A percentile compares a stretch with the other conserved stretches of the same genome.
phyloP scores from a whole-genome alignment of 2,113 vertebrate genomes.

The Cyrtonyx montezumae region DNA sequence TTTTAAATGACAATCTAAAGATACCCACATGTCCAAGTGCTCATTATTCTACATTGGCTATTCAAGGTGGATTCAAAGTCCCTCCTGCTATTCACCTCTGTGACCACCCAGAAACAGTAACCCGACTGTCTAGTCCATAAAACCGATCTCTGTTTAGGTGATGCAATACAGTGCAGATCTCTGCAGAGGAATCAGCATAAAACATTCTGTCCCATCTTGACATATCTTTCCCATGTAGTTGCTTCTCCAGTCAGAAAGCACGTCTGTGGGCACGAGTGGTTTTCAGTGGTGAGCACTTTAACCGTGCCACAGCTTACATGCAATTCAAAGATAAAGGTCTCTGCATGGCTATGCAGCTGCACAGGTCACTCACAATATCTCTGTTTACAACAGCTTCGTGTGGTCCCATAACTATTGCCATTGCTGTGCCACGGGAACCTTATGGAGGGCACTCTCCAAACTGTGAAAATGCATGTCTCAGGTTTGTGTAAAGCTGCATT shows the following conservation, averaged over 20 bases:
- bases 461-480: neutral
- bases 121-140: fast-evolving
- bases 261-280: fast-evolving
- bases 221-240: neutral
- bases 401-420: neutral
- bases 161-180: neutral
- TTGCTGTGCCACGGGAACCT: neutral
- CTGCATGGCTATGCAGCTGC: neutral
- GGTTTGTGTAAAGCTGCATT: neutral
- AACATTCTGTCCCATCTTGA: too few relatives aligned
- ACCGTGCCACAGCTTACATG: neutral
- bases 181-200: neutral
- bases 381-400: fast-evolving
- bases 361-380: neutral
- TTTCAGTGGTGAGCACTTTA: neutral
- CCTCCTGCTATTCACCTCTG: neutral
- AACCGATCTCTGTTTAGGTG: neutral
- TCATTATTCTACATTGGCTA: neutral
- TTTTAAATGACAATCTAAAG: neutral
- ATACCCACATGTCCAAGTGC: neutral
- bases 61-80: neutral
- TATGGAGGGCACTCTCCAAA: too few relatives aligned
- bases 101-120: neutral
- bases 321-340: neutral
- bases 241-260: neutral